Percentiles rank a stretch among this genome's conserved stretches.
Evolutionary conservation across 2,797 vertebrate species (phyloP).

Genomic region (Hydrophis major): DNA sequence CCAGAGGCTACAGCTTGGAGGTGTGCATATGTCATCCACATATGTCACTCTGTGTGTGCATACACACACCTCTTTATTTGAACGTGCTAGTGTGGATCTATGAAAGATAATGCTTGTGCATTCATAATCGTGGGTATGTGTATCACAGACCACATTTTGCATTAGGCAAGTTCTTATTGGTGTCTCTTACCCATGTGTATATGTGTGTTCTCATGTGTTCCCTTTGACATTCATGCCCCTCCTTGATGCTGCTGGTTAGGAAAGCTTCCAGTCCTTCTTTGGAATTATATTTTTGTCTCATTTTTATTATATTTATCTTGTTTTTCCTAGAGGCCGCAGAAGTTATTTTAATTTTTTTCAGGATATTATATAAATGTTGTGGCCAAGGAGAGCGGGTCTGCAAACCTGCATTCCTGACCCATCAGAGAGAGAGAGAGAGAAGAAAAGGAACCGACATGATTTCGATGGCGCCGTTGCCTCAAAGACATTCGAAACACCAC

Average conservation of each 20-base stretch:
- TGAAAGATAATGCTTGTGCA: neutral
- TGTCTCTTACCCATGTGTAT: neutral
- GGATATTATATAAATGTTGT: constrained; percentile 88
- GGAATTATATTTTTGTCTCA: constrained; percentile 20
- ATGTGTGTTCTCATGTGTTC: neutral
- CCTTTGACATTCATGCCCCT: neutral
- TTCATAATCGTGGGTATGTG: neutral
- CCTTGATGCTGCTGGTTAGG: neutral
- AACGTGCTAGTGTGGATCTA: neutral
- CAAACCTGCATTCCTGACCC: constrained; percentile 77
- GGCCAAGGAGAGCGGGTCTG: constrained; percentile 73
- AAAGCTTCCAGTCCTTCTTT: constrained; percentile 4
- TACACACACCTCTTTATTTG: neutral
- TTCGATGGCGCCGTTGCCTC: constrained; percentile 88
- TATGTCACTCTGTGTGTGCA: neutral
- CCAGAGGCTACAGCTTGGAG: neutral
- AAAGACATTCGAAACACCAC: constrained; percentile 91
- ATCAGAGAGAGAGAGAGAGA: constrained; percentile 66
- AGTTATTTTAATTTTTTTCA: constrained; percentile 81
- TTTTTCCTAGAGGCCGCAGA: constrained; percentile 71
- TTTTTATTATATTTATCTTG: constrained; percentile 52
- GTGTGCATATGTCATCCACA: neutral
- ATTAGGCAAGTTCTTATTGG: neutral
- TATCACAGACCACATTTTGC: neutral
- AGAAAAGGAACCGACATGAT: constrained; percentile 71